A percentile compares a stretch with the other conserved stretches of the same genome.
These are phyloP conservation scores for Actenoides lindsayi DNA, from an alignment of 2,113 vertebrate species.

Conservation along the genomic window DNA sequence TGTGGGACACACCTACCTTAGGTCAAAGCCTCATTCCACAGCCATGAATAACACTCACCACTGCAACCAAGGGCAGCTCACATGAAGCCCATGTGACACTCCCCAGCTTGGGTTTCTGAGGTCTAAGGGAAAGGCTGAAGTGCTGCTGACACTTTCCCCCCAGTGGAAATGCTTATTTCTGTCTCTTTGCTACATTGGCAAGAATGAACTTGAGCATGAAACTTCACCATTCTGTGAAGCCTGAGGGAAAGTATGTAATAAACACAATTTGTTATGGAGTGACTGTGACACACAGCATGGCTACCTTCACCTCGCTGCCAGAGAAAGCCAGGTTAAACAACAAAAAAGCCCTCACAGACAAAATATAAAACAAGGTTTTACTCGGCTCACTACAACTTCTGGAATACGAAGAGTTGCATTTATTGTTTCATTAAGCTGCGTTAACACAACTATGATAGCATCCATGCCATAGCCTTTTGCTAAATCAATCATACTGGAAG, in stretches of 20 bases:
- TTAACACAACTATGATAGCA: background rate
- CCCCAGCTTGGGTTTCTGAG: background rate
- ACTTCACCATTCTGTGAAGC: background rate
- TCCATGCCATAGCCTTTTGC: constrained; percentile 2
- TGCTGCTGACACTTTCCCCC: background rate
- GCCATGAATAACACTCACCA: background rate
- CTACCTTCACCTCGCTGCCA: background rate
- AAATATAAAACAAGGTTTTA: background rate
- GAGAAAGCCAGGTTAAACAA: background rate
- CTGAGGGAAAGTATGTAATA: background rate
- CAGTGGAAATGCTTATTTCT: background rate
- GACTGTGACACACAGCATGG: background rate
- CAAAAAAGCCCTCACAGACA: background rate
- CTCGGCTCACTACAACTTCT: background rate
- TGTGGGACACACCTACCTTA: background rate
- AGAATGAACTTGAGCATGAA: background rate
- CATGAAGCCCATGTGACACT: background rate
- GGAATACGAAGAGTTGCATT: background rate
- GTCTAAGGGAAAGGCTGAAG: background rate
- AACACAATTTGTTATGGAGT: background rate
- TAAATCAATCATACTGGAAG: background rate
- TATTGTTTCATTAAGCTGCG: constrained; percentile 25
- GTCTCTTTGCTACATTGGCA: background rate
- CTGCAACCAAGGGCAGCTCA: accelerated
- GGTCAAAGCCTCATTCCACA: background rate